Conservation (phyloP, 1,140 invertebrate genomes). For the Chrysopa pallens region DNA sequence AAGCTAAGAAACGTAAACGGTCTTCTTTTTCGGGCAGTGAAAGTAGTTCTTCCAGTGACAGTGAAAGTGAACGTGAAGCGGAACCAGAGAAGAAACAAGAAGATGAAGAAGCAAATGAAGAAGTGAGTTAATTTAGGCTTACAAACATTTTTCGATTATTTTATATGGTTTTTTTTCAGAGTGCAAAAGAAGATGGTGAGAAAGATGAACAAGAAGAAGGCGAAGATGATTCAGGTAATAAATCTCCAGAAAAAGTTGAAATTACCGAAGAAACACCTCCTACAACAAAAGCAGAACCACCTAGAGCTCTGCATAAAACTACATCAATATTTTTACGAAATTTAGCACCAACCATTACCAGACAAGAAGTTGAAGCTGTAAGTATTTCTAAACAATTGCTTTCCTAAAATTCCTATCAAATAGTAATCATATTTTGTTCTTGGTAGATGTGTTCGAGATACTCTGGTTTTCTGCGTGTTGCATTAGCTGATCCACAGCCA, state of each 20-base stretch:
- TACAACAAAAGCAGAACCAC: conserved; percentile 37
- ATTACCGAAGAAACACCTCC: conserved; percentile 21
- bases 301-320: conserved; percentile 72
- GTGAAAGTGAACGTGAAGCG: conserved; percentile 18
- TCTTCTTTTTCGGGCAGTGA: conserved; percentile 20
- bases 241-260: too few relatives aligned
- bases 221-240: conserved; percentile 3
- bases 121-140: background rate
- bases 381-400: conserved; percentile 18
- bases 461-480: conserved; percentile 88
- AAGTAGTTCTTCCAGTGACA: conserved; percentile 19
- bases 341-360: conserved; percentile 86
- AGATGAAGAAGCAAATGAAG: conserved; percentile 10
- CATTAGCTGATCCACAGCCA: conserved; percentile 89
- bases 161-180: background rate
- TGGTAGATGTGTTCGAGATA: conserved; percentile 81
- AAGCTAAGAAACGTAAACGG: conserved; percentile 11
- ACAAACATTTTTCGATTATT: background rate
- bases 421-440: conserved; percentile 12
- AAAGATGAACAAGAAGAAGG: conserved; percentile 17
- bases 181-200: conserved; percentile 21
- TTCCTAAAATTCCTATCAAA: background rate
- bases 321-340: conserved; percentile 94
- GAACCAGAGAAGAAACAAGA: conserved; percentile 5
- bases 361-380: conserved; percentile 91